Evolutionary conservation across 2,888 invertebrate species (phyloP).

Genomic region (Alentia gelatinosa): DNA sequence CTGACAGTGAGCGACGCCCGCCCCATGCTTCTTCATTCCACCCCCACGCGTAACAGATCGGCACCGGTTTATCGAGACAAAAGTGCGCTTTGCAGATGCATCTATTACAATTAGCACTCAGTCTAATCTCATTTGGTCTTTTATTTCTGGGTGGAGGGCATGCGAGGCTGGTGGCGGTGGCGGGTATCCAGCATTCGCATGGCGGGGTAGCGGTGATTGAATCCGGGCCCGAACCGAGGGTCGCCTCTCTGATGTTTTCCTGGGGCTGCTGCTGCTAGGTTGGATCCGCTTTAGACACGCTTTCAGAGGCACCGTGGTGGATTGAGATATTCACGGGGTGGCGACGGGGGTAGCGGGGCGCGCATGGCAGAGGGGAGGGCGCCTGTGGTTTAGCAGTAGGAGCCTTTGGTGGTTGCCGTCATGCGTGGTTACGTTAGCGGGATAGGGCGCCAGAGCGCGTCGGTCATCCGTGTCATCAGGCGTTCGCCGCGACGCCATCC

Average conservation of each 20-base stretch:
- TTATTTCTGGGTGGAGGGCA: background rate
- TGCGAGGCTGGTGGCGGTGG: background rate
- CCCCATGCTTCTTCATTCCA: background rate
- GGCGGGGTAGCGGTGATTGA: background rate
- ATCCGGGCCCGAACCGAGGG: background rate
- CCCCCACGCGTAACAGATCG: background rate
- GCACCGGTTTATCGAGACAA: conserved; percentile 10
- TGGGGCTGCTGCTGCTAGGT: background rate
- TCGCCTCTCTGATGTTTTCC: background rate
- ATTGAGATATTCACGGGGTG: conserved; percentile 24
- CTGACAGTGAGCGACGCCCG: background rate
- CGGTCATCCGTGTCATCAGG: conserved; percentile 10
- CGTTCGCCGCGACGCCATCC: background rate
- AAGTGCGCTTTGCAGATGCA: background rate
- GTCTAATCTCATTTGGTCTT: conserved; percentile 4
- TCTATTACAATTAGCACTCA: conserved; percentile 46
- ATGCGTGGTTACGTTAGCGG: background rate
- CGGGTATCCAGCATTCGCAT: background rate
- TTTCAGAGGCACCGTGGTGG: background rate
- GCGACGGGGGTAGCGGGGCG: background rate
- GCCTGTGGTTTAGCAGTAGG: background rate
- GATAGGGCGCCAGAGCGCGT: background rate
- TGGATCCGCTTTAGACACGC: background rate
- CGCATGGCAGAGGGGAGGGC: background rate
- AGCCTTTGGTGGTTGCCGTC: background rate